Evolutionary conservation across 2,113 vertebrate species (phyloP).

Genomic region (Cyanoliseus patagonus): DNA sequence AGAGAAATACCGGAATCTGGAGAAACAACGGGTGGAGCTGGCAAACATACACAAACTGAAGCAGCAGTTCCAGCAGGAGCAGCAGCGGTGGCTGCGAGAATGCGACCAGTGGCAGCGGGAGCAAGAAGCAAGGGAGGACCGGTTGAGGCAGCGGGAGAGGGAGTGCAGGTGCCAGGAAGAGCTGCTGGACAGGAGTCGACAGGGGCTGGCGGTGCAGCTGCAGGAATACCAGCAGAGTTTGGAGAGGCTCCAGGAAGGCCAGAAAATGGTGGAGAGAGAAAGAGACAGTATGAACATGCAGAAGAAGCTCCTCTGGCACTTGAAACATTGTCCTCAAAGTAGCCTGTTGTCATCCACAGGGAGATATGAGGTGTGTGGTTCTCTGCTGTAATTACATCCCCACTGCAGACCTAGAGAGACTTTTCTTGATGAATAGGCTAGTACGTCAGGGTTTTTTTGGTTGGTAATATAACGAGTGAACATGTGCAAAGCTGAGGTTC

Average conservation of each 20-base stretch:
- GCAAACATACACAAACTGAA: slow-evolving; percentile 61
- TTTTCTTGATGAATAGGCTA: neutral
- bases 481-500: neutral
- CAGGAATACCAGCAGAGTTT: slow-evolving; percentile 79
- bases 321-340: slow-evolving; percentile 77
- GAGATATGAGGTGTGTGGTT: slow-evolving; percentile 66
- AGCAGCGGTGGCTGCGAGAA: slow-evolving; percentile 77
- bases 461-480: neutral
- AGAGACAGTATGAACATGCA: slow-evolving; percentile 56
- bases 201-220: slow-evolving; percentile 63
- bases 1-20: slow-evolving; percentile 64
- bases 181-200: slow-evolving; percentile 44
- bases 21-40: slow-evolving; percentile 71
- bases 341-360: slow-evolving; percentile 64
- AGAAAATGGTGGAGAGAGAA: slow-evolving; percentile 75
- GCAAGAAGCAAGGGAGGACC: slow-evolving; percentile 53
- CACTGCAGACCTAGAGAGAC: neutral
- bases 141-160: slow-evolving; percentile 58
- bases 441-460: neutral
- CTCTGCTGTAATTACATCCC: neutral
- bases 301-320: slow-evolving; percentile 74
- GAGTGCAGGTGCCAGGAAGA: slow-evolving; percentile 64
- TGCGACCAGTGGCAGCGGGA: slow-evolving; percentile 78
- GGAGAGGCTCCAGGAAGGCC: slow-evolving; percentile 76
- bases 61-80: slow-evolving; percentile 78